Conservation (phyloP, 2,113 vertebrate species). For the Seriola aureovittata region DNA sequence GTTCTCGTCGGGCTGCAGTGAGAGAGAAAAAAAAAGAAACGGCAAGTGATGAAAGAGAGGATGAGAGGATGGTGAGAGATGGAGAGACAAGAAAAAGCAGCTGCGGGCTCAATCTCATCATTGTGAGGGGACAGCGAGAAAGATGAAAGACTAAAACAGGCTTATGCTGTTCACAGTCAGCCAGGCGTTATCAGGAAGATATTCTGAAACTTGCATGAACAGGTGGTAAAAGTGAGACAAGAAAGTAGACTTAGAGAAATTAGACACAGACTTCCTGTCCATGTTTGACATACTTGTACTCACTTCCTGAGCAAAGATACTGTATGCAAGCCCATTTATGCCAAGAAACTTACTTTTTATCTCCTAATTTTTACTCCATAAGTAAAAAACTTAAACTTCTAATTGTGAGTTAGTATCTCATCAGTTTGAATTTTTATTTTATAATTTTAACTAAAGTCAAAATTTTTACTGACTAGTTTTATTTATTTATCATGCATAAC, state of each 20-base stretch:
- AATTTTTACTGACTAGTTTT: too few relatives aligned
- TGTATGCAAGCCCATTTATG: neutral
- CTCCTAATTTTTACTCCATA: too few relatives aligned
- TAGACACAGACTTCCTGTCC: neutral
- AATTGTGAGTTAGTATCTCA: too few relatives aligned
- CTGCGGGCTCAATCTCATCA: neutral
- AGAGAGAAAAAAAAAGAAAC: neutral
- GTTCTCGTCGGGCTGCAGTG: slow-evolving; percentile 83
- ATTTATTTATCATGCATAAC: too few relatives aligned
- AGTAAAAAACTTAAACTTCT: too few relatives aligned
- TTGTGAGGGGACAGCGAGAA: neutral
- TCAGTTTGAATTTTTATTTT: too few relatives aligned
- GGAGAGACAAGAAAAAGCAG: neutral
- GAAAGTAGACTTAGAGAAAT: neutral
- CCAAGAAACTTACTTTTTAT: neutral
- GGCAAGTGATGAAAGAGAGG: neutral
- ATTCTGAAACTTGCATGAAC: too few relatives aligned
- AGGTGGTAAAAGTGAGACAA: neutral
- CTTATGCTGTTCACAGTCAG: neutral
- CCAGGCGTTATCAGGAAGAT: neutral
- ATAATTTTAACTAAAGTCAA: too few relatives aligned
- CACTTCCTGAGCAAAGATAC: too few relatives aligned
- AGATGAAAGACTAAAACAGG: neutral
- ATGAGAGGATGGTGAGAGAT: neutral
- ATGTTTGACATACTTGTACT: neutral